These are phyloP conservation scores for Cantharis lateralis DNA, from an alignment of 2,888 invertebrate genomes.

Conservation along the genomic window DNA sequence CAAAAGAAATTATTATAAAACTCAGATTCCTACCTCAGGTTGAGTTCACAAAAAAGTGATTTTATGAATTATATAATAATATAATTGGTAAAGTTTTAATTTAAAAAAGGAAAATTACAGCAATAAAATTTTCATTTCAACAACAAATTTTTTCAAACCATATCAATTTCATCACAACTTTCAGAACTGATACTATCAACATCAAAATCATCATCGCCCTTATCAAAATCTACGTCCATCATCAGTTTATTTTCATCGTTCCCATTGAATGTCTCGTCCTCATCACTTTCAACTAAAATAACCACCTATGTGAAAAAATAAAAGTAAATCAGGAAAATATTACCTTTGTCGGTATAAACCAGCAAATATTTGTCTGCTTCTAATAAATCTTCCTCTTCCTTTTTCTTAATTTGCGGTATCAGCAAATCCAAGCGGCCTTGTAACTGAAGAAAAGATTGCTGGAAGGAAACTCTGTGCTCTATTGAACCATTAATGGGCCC, in stretches of 20 bases:
- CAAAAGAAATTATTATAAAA: too few relatives aligned
- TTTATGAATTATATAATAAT: too few relatives aligned
- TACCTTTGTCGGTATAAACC: conserved; percentile 63
- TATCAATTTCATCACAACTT: background rate
- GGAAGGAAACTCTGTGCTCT: conserved; percentile 59
- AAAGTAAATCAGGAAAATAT: background rate
- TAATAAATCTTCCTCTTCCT: conserved; percentile 42
- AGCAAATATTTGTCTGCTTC: conserved; percentile 57
- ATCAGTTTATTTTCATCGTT: conserved; percentile 53
- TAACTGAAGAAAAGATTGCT: conserved; percentile 61
- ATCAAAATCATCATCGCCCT: conserved; percentile 33
- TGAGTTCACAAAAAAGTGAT: too few relatives aligned
- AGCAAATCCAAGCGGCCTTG: conserved; percentile 67
- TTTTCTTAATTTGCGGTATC: conserved; percentile 58
- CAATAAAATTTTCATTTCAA: background rate
- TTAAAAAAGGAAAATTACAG: background rate
- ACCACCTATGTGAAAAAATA: background rate
- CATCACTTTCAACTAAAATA: conserved; percentile 13
- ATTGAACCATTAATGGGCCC: conserved; percentile 63
- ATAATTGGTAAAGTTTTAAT: too few relatives aligned
- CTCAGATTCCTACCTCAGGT: too few relatives aligned
- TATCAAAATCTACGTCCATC: conserved; percentile 49
- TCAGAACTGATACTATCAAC: background rate
- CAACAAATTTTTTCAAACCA: background rate
- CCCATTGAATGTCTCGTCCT: conserved; percentile 45